Evolutionary conservation across 1,140 invertebrate genomes (phyloP).

Genomic region (Doryteuthis pealeii): DNA sequence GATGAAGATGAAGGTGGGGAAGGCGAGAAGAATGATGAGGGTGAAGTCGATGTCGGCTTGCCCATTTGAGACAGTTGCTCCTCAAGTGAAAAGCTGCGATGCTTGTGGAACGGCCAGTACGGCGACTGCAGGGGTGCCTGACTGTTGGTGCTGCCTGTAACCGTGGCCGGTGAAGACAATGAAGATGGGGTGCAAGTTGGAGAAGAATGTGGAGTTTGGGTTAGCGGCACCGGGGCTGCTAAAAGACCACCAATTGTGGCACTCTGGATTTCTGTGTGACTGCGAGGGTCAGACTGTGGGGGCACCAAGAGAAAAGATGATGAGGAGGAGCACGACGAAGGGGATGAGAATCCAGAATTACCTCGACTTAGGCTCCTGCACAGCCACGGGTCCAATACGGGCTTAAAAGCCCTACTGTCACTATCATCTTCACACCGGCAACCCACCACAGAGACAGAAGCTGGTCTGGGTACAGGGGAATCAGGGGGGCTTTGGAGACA

Average conservation of each 20-base stretch:
- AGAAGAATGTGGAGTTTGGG: not conserved
- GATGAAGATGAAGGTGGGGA: constrained; percentile 13
- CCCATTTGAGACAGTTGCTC: constrained; percentile 44
- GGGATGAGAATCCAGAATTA: not conserved
- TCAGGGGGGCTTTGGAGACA: constrained; percentile 44
- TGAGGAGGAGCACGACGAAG: not conserved
- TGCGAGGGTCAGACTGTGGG: not conserved
- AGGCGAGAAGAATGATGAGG: not conserved
- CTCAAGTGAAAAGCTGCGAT: constrained; percentile 55
- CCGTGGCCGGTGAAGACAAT: not conserved
- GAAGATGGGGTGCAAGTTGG: not conserved
- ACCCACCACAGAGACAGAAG: constrained; percentile 34
- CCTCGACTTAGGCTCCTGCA: not conserved
- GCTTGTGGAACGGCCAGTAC: constrained; percentile 22
- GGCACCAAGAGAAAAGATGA: not conserved
- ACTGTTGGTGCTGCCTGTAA: not conserved
- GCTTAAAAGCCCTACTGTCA: constrained; percentile 6
- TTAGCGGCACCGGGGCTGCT: not conserved
- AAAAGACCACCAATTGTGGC: not conserved
- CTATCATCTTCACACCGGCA: not conserved
- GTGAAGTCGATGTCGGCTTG: not conserved
- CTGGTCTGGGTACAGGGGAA: constrained; percentile 49
- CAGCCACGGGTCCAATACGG: not conserved
- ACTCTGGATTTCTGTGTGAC: not conserved
- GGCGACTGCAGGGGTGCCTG: not conserved